Percentiles rank a stretch among this genome's conserved stretches.
Conservation (phyloP, 2,888 invertebrate species). For the Apamea monoglypha region DNA sequence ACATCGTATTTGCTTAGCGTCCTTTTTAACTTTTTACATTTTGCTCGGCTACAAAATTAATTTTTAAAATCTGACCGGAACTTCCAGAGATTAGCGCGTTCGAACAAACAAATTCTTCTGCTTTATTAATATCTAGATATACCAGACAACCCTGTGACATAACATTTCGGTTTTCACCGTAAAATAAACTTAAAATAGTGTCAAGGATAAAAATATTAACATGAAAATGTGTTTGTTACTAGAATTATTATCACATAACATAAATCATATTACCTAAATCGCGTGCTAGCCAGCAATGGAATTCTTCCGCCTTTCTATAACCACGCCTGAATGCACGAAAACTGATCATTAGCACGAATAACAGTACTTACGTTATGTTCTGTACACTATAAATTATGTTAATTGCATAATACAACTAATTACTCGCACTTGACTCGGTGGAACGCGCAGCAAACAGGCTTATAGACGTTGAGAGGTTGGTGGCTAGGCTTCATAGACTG, state of each 20-base stretch:
- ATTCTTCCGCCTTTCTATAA: background rate
- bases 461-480: background rate
- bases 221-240: slow-evolving; percentile 8
- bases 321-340: slow-evolving; percentile 41
- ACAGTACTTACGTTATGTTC: slow-evolving; percentile 1
- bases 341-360: slow-evolving; percentile 43
- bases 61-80: no score
- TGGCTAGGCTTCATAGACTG: background rate
- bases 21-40: no score
- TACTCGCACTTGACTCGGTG: background rate
- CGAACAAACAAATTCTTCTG: no score
- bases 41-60: no score
- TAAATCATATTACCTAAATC: background rate
- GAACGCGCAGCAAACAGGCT: background rate
- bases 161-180: background rate
- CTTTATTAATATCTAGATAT: no score
- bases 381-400: background rate
- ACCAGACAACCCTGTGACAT: no score
- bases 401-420: background rate
- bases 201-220: slow-evolving; percentile 20
- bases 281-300: slow-evolving; percentile 37
- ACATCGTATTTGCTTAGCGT: no score
- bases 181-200: background rate
- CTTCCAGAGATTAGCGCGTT: no score
- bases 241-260: background rate